Evolutionary conservation across 2,888 invertebrate genomes (phyloP).

Genomic region (Tipula vernalis): DNA sequence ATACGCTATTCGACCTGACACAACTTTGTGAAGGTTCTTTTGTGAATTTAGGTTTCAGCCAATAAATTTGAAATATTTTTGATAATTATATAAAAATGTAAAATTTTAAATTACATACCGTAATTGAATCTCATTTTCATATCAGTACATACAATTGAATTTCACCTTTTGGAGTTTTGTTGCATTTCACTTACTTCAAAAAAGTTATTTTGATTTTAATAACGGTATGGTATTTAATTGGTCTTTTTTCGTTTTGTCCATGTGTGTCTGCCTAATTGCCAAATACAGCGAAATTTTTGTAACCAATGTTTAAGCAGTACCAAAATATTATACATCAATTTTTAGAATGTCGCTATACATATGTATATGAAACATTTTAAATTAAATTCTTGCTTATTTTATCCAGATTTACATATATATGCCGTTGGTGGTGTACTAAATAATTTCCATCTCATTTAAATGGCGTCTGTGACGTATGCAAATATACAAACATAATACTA

Average conservation of each 20-base stretch:
- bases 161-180: no score
- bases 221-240: no score
- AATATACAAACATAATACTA: background rate
- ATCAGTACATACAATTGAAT: no score
- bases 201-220: no score
- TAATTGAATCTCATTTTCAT: background rate
- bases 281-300: no score
- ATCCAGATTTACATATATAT: background rate
- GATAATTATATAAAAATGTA: background rate
- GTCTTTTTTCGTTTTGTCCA: no score
- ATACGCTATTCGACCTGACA: no score
- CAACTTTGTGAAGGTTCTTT: no score
- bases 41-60: no score
- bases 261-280: no score
- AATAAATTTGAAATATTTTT: no score
- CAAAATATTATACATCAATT: background rate
- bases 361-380: background rate
- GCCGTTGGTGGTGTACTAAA: background rate
- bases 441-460: background rate
- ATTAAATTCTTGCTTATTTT: background rate
- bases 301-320: background rate
- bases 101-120: background rate
- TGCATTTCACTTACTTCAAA: no score
- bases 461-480: background rate
- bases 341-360: background rate